These are phyloP conservation scores for Antennarius maculatus DNA, from an alignment of 2,797 vertebrate species.

Conservation along the genomic window DNA sequence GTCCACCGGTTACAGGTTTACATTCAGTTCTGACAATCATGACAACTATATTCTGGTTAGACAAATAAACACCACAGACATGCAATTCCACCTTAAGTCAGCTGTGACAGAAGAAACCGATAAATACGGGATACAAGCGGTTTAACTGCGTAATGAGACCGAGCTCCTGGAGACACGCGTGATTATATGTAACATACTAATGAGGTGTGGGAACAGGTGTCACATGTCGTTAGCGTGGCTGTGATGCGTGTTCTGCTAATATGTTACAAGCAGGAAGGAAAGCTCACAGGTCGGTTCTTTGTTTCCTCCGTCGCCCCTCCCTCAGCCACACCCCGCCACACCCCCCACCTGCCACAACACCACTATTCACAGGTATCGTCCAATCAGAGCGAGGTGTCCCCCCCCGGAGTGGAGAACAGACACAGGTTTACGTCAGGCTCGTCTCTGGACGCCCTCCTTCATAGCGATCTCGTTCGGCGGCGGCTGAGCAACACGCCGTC, in stretches of 20 bases:
- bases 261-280: slow-evolving; percentile 77
- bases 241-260: slow-evolving; percentile 63
- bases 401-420: slow-evolving; percentile 22
- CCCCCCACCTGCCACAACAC: slow-evolving; percentile 28
- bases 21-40: slow-evolving; percentile 87
- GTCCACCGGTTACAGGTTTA: slow-evolving; percentile 50
- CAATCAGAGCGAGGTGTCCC: slow-evolving; percentile 54
- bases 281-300: slow-evolving; percentile 55
- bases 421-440: slow-evolving; percentile 42
- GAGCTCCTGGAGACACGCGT: slow-evolving; percentile 48
- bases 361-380: slow-evolving; percentile 64
- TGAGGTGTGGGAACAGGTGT: slow-evolving; percentile 20
- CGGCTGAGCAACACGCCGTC: slow-evolving; percentile 81
- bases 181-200: slow-evolving; percentile 53
- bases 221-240: slow-evolving; percentile 21
- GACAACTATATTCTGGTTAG: slow-evolving; percentile 88
- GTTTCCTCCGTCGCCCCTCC: slow-evolving; percentile 9
- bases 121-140: slow-evolving; percentile 89
- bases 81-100: slow-evolving; percentile 91
- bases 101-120: slow-evolving; percentile 86
- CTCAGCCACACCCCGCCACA: slow-evolving; percentile 11
- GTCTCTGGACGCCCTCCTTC: slow-evolving; percentile 72
- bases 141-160: slow-evolving; percentile 76
- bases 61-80: slow-evolving; percentile 97
- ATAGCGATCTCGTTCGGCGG: slow-evolving; percentile 88